A percentile compares a stretch with the other conserved stretches of the same genome.
phyloP scores from a whole-genome alignment of 2,797 vertebrate genomes.

The Rhynchonycteris naso region DNA sequence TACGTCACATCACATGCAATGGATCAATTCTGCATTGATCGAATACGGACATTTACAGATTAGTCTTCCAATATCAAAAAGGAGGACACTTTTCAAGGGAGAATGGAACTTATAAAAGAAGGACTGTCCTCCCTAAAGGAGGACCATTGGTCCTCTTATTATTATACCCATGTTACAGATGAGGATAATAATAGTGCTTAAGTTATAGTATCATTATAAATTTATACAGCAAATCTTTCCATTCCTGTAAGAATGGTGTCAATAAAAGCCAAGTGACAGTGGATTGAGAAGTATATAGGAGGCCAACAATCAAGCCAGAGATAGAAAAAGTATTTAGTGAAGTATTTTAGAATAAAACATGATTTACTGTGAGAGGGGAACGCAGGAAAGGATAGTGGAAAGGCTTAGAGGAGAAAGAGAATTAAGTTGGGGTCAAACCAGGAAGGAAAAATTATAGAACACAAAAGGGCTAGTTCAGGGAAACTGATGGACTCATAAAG shows the following conservation, averaged over 20 bases:
- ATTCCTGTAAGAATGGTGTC: background rate
- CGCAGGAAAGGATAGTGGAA: background rate
- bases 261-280: background rate
- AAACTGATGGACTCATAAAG: background rate
- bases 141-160: background rate
- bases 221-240: background rate
- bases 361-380: background rate
- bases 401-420: background rate
- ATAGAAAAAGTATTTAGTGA: background rate
- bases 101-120: too few relatives aligned
- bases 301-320: background rate
- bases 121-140: too few relatives aligned
- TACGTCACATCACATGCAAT: too few relatives aligned
- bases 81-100: too few relatives aligned
- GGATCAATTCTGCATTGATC: too few relatives aligned
- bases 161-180: background rate
- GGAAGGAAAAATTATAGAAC: background rate
- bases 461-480: background rate
- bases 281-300: background rate
- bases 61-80: too few relatives aligned
- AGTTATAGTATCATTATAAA: background rate
- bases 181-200: background rate
- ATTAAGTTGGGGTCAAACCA: background rate
- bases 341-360: background rate
- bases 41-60: too few relatives aligned